Percentiles rank a stretch among this genome's conserved stretches.
Evolutionary conservation across 2,113 vertebrate genomes (phyloP).

Genomic region (Nothobranchius kuhntae): DNA sequence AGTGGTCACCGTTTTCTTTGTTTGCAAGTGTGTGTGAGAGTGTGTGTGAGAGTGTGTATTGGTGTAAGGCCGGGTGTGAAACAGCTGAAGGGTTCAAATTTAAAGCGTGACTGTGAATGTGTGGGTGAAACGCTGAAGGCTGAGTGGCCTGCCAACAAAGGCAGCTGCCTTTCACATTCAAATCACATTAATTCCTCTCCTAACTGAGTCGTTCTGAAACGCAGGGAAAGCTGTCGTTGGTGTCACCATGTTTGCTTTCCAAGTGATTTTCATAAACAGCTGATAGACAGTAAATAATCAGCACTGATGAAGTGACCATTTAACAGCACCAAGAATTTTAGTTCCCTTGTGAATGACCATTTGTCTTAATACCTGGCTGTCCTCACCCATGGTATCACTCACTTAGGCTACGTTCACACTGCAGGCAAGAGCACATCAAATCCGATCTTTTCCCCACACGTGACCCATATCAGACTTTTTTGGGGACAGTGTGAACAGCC

Average conservation of each 20-base stretch:
- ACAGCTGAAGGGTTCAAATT: slow-evolving; percentile 62
- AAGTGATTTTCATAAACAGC: not conserved
- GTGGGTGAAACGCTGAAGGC: slow-evolving; percentile 53
- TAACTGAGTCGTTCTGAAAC: not conserved
- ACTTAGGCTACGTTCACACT: no score
- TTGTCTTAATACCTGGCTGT: not conserved
- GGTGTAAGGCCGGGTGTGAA: slow-evolving; percentile 30
- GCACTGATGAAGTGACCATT: not conserved
- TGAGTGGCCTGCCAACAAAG: slow-evolving; percentile 49
- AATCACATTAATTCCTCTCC: slow-evolving; percentile 22
- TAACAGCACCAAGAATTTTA: not conserved
- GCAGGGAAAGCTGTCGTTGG: not conserved
- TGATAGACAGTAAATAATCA: not conserved
- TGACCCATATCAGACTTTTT: no score
- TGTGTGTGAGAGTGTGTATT: slow-evolving; percentile 18
- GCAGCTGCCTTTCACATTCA: slow-evolving; percentile 61
- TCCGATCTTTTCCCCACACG: no score
- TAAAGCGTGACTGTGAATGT: slow-evolving; percentile 51
- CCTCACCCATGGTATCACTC: not conserved
- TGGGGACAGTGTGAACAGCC: no score
- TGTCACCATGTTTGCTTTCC: not conserved
- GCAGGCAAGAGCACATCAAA: no score
- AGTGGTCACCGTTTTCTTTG: slow-evolving; percentile 21
- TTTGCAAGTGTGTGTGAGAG: slow-evolving; percentile 17
- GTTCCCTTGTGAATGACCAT: not conserved